Conservation (phyloP, 2,797 vertebrate species). For the Spondyliosoma cantharus region DNA sequence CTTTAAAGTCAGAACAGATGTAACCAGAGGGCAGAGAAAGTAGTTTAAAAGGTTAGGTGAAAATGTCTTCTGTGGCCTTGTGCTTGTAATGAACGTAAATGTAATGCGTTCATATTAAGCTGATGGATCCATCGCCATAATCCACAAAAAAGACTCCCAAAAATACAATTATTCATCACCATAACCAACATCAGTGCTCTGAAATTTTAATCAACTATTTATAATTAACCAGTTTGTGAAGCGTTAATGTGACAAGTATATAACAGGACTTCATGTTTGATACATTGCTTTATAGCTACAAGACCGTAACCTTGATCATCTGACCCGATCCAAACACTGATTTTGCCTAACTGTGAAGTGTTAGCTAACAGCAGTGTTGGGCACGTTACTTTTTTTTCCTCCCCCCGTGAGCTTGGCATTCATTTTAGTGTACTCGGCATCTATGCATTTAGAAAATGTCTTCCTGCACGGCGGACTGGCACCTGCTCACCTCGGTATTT, state of each 20-base stretch:
- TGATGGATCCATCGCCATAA: background rate
- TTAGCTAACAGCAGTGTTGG: too few species aligned
- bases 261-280: background rate
- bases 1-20: conserved; percentile 30
- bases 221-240: background rate
- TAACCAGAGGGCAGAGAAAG: background rate
- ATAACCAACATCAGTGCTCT: background rate
- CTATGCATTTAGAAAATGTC: too few species aligned
- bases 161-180: background rate
- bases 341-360: background rate
- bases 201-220: background rate
- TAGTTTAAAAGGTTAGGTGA: background rate
- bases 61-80: background rate
- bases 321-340: conserved; percentile 8
- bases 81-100: background rate
- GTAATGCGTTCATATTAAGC: conserved; percentile 5
- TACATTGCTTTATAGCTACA: background rate
- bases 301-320: conserved; percentile 3
- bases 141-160: background rate
- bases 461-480: too few species aligned
- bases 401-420: too few species aligned
- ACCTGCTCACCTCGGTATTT: too few species aligned
- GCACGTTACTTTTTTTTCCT: too few species aligned
- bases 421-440: too few species aligned
- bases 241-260: background rate